These are phyloP conservation scores for Dorcus hopei DNA, from an alignment of 2,888 invertebrate genomes.

Conservation along the genomic window DNA sequence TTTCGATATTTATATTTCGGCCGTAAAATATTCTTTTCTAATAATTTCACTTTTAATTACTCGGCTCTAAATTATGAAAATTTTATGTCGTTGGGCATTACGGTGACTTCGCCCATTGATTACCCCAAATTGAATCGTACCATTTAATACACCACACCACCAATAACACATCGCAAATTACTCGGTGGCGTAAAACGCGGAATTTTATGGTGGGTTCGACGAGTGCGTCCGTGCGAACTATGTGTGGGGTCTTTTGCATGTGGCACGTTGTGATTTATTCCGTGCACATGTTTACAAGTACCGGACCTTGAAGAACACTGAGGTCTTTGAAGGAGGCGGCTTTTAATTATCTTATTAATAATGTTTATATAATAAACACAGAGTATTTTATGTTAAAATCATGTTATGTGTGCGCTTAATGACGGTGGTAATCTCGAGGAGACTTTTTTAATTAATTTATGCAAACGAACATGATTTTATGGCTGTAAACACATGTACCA, in stretches of 20 bases:
- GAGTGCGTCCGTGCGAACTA: background rate
- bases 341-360: slow-evolving; percentile 11
- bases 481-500: too few species aligned
- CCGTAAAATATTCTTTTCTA: slow-evolving; percentile 22
- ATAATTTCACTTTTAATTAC: slow-evolving; percentile 21
- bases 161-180: background rate
- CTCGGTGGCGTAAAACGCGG: background rate
- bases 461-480: too few species aligned
- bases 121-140: background rate
- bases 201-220: background rate
- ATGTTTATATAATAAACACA: slow-evolving; percentile 14
- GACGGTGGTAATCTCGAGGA: too few species aligned
- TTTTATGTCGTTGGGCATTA: slow-evolving; percentile 7
- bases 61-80: slow-evolving; percentile 15
- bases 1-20: slow-evolving; percentile 20
- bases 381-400: background rate
- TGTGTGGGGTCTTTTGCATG: slow-evolving; percentile 15
- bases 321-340: background rate
- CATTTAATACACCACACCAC: background rate
- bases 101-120: background rate
- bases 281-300: slow-evolving; percentile 5
- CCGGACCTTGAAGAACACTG: slow-evolving; percentile 11
- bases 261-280: slow-evolving; percentile 10
- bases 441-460: too few species aligned
- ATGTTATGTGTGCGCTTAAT: too few species aligned